Conservation (phyloP, 1,140 invertebrate species). For the Drosophila subpulchrella region DNA sequence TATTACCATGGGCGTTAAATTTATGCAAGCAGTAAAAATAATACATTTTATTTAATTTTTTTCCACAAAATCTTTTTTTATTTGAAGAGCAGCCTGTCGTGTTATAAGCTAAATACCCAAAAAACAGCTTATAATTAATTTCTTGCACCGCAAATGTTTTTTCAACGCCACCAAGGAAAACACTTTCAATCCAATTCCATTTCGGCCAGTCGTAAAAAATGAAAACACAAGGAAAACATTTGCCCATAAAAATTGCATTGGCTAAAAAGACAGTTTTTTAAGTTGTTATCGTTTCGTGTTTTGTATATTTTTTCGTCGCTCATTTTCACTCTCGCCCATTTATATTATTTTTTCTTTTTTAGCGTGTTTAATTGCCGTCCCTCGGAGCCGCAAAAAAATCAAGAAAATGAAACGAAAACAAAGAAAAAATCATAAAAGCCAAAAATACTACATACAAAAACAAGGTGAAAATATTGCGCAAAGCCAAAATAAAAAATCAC, state of each 20-base stretch:
- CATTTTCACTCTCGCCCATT: constrained; percentile 48
- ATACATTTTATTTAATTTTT: background rate
- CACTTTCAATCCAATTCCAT: constrained; percentile 7
- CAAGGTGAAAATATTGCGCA: constrained; percentile 64
- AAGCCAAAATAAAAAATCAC: constrained; percentile 36
- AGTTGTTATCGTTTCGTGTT: constrained; percentile 30
- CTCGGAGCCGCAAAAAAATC: constrained; percentile 33
- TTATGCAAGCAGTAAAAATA: too few relatives aligned
- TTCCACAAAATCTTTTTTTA: too few relatives aligned
- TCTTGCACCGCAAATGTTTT: constrained; percentile 17
- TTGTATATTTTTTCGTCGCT: constrained; percentile 23
- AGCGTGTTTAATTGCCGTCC: constrained; percentile 59
- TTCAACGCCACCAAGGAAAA: constrained; percentile 14
- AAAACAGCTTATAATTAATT: constrained; percentile 20
- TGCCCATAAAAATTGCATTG: constrained; percentile 35
- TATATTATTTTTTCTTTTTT: constrained; percentile 30
- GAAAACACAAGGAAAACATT: constrained; percentile 37
- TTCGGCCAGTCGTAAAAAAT: constrained; percentile 11
- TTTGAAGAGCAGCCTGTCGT: too few relatives aligned
- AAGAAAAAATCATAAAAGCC: constrained; percentile 40
- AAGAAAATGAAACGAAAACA: constrained; percentile 49
- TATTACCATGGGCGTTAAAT: too few relatives aligned
- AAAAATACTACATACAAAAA: constrained; percentile 49
- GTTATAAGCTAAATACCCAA: too few relatives aligned
- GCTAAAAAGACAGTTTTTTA: constrained; percentile 38